Evolutionary conservation across 2,113 vertebrate species (phyloP).

Genomic region (Zapus hudsonius): DNA sequence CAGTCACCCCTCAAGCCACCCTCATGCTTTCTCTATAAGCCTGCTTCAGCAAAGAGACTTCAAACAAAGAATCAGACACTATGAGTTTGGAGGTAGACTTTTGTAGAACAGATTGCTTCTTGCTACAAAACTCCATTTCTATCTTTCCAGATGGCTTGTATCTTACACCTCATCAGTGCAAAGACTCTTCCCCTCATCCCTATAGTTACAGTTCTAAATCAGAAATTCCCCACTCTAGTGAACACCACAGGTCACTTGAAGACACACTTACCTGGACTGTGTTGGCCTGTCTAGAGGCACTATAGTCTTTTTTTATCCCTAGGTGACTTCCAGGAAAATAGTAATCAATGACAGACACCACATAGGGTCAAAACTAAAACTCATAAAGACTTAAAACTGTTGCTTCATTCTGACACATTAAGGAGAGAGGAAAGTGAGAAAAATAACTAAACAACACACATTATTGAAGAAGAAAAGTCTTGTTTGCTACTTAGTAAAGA

Average conservation of each 20-base stretch:
- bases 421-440: not conserved
- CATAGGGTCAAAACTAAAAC: not conserved
- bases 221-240: not conserved
- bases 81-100: not conserved
- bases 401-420: not conserved
- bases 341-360: constrained; percentile 15
- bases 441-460: not conserved
- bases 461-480: too few species aligned
- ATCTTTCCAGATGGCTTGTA: not conserved
- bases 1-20: not conserved
- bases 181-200: not conserved
- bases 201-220: not conserved
- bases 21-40: not conserved
- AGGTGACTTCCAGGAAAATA: not conserved
- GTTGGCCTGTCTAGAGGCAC: too few species aligned
- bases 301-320: not conserved
- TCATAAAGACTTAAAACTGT: not conserved
- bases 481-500: not conserved
- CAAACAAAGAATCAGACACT: not conserved
- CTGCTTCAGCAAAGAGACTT: not conserved
- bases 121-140: not conserved
- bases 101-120: fast-evolving
- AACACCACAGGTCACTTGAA: not conserved
- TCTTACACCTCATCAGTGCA: not conserved
- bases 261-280: not conserved